phyloP scores from a whole-genome alignment of 2,888 invertebrate species.

The Tipula confusa region DNA sequence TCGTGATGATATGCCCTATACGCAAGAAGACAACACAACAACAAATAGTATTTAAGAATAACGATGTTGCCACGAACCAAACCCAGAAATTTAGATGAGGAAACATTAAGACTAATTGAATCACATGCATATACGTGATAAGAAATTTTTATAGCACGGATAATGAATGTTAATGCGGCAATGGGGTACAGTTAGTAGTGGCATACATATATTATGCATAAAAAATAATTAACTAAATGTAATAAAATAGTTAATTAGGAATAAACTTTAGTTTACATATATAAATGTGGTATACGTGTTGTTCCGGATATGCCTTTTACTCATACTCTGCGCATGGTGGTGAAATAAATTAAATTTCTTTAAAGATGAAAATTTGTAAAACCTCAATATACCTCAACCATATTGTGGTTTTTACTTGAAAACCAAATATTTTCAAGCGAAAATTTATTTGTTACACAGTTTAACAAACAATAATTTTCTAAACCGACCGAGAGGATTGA shows the following conservation, averaged over 20 bases:
- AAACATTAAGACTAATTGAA: constrained; percentile 9
- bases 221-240: not conserved
- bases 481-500: no score
- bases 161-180: not conserved
- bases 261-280: not conserved
- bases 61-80: not conserved
- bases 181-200: not conserved
- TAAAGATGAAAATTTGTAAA: no score
- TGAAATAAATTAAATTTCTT: no score
- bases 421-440: no score
- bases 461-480: no score
- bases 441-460: no score
- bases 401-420: no score
- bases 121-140: constrained; percentile 25
- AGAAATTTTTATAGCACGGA: not conserved
- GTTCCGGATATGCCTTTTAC: no score
- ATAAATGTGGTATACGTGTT: not conserved
- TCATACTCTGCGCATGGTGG: no score
- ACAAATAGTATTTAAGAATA: not conserved
- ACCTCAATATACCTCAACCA: no score
- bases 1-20: not conserved
- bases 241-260: not conserved
- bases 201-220: not conserved
- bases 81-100: not conserved
- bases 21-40: not conserved